Base-by-base conservation (phyloP, 2,113 vertebrate genomes). In the Gymnarchus niloticus region DNA sequence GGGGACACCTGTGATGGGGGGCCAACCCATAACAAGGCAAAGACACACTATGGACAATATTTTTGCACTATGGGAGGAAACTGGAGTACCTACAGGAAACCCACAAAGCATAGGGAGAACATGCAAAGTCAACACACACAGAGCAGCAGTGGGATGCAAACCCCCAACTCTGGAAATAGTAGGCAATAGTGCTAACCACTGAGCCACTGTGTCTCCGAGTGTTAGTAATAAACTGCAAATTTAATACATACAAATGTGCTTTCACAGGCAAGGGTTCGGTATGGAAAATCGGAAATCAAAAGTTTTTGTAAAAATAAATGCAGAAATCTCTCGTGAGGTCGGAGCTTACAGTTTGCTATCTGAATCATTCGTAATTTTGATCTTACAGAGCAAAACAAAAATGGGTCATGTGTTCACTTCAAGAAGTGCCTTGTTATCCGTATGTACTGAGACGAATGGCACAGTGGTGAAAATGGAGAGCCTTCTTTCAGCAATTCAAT, bases 311-410 rank as follows among this genome's bases (percentile, higher is more conserved):
- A 78, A 8, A 48, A 9, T n/a, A 78, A 7, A n/a, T 2, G 6
- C 44, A 48, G 1, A 1, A 19, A 23, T 78, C 37, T 48, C 37
- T 7, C 41, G 23, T 78, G 76, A n/a, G 19, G 19, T 78, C 37
- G 44, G 7, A 46, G 76, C 23, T 48, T 78, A 78, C 76, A 48
- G 76, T 37, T 78, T 37, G 44, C 41, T 46, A 48, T 78, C 41
- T 46, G 44, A 44, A 46, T 41, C 44, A 48, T 78, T 78, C 19
- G 7, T 48, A 21, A 46, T 78, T 46, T n/a, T 78, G 76, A 78
- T 46, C 44, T n/a, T 48, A 78, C 76, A 46, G 76, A 78, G 65
- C 65, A 73, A 28, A 73, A 73, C 65, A 73, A 73, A 41, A 37
- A 3, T 73, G 65, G 59, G 59, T 65, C 0, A 1, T 33, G 59